A percentile compares a stretch with the other conserved stretches of the same genome.
Evolutionary conservation across 2,888 invertebrate genomes (phyloP).

Genomic region (Chromoteleia sp.): DNA sequence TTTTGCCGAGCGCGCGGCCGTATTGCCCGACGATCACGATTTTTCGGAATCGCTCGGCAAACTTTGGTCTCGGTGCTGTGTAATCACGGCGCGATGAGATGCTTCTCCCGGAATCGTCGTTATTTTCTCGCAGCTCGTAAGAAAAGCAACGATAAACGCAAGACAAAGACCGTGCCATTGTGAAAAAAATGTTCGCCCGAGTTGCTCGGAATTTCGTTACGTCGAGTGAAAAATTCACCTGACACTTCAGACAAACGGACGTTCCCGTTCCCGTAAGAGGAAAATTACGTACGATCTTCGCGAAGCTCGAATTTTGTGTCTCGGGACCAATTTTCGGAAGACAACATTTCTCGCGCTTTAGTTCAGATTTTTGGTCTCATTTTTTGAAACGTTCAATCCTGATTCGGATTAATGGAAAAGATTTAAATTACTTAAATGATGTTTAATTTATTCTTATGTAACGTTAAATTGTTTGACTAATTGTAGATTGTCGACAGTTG

Average conservation of each 20-base stretch:
- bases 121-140: constrained; percentile 58
- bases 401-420: no score
- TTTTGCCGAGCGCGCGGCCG: constrained; percentile 43
- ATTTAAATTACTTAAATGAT: no score
- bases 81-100: constrained; percentile 49
- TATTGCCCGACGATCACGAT: constrained; percentile 36
- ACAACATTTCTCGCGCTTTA: no score
- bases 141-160: constrained; percentile 51
- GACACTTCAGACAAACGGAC: background rate
- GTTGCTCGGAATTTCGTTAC: constrained; percentile 35
- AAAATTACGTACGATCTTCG: background rate
- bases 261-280: background rate
- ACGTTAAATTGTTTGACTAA: no score
- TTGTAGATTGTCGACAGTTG: no score
- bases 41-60: constrained; percentile 59
- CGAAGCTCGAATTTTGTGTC: no score
- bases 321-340: no score
- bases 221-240: constrained; percentile 5
- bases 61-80: constrained; percentile 45
- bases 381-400: no score
- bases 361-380: no score
- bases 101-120: constrained; percentile 54
- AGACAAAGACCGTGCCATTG: constrained; percentile 27
- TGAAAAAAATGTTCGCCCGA: constrained; percentile 26
- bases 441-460: no score